Percentiles rank a stretch among this genome's conserved stretches.
Conservation (phyloP, 2,797 vertebrate genomes). For the Trematomus bernacchii region DNA sequence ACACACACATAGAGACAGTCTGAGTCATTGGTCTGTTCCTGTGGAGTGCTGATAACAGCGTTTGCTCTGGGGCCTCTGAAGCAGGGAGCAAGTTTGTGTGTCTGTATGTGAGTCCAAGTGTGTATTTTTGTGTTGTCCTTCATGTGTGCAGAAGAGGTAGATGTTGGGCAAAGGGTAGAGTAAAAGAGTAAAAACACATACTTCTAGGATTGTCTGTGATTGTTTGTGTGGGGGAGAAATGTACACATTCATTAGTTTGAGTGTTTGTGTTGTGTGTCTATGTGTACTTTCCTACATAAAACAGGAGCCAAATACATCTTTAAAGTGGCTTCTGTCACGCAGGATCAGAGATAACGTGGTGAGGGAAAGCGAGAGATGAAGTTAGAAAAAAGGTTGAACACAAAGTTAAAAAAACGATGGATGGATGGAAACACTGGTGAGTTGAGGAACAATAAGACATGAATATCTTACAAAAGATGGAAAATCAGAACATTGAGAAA, state of each 20-base stretch:
- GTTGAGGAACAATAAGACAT: slow-evolving; percentile 24
- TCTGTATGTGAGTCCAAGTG: slow-evolving; percentile 21
- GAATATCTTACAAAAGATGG: slow-evolving; percentile 7
- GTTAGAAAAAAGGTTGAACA: slow-evolving; percentile 13
- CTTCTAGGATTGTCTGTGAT: slow-evolving; percentile 25
- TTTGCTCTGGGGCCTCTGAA: slow-evolving; percentile 69
- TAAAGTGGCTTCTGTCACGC: slow-evolving; percentile 43
- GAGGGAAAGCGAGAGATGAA: slow-evolving; percentile 13
- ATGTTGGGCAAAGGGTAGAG: slow-evolving; percentile 54
- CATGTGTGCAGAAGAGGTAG: slow-evolving; percentile 39
- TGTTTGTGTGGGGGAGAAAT: not conserved
- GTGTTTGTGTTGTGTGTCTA: slow-evolving; percentile 2
- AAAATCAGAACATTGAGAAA: not conserved
- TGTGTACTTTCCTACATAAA: slow-evolving; percentile 30
- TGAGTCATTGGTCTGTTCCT: slow-evolving; percentile 75
- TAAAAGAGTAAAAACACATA: slow-evolving; percentile 14
- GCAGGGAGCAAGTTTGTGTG: slow-evolving; percentile 41
- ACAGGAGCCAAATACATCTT: slow-evolving; percentile 44
- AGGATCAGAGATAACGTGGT: slow-evolving; percentile 33
- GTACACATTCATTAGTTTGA: slow-evolving; percentile 36
- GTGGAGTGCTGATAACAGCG: slow-evolving; percentile 77
- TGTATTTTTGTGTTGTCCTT: slow-evolving; percentile 39
- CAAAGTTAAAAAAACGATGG: slow-evolving; percentile 16
- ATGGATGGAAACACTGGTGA: slow-evolving; percentile 28
- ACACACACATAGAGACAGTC: slow-evolving; percentile 40